These are phyloP conservation scores for Platycheirus rosarum DNA, from an alignment of 2,888 invertebrate species.

Conservation along the genomic window DNA sequence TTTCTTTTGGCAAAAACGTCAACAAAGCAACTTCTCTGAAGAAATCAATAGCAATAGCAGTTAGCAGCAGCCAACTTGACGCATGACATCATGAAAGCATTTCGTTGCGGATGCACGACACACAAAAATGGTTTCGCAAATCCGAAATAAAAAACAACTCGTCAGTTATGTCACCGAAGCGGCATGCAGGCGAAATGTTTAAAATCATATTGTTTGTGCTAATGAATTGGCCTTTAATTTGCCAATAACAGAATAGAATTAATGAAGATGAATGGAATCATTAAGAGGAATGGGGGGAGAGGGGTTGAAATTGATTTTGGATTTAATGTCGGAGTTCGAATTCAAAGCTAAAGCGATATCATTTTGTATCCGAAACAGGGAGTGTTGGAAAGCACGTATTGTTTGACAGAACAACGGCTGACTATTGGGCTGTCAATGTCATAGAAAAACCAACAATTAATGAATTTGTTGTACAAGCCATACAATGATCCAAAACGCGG, in stretches of 20 bases:
- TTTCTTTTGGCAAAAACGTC: constrained; percentile 41
- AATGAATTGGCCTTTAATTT: constrained; percentile 60
- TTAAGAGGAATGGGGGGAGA: not conserved
- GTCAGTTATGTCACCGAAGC: constrained; percentile 47
- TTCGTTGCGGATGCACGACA: constrained; percentile 58
- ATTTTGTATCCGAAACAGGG: constrained; percentile 15
- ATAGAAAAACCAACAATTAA: too few species aligned
- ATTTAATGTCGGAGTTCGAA: constrained; percentile 30
- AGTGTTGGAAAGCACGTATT: constrained; percentile 2
- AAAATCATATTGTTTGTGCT: constrained; percentile 33
- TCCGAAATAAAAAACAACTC: constrained; percentile 47
- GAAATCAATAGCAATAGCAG: constrained; percentile 65
- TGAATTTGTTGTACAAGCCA: too few species aligned
- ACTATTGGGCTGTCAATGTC: too few species aligned
- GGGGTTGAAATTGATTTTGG: not conserved
- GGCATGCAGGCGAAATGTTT: constrained; percentile 8
- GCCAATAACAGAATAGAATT: too few species aligned
- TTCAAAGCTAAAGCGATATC: constrained; percentile 40
- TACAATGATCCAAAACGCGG: constrained; percentile 19
- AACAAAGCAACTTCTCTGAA: constrained; percentile 46
- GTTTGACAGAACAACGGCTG: not conserved
- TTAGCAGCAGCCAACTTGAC: constrained; percentile 21
- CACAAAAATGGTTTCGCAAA: constrained; percentile 50
- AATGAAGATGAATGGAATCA: too few species aligned
- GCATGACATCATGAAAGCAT: constrained; percentile 68